A percentile compares a stretch with the other conserved stretches of the same genome.
phyloP scores from a whole-genome alignment of 1,140 invertebrate species.

The Danaus melanippus region DNA sequence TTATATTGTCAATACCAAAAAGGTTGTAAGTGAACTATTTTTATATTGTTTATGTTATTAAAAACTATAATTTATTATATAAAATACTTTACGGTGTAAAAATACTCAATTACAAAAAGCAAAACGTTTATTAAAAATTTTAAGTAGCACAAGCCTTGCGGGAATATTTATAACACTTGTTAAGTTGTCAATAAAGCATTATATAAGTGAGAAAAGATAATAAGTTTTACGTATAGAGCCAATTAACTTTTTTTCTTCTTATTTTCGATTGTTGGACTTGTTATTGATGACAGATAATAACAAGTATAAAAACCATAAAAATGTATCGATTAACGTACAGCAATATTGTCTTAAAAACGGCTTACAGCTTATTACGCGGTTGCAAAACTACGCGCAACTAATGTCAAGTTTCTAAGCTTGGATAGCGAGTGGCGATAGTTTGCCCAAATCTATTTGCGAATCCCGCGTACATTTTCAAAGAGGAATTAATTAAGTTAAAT shows the following conservation, averaged over 20 bases:
- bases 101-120: conserved; percentile 9
- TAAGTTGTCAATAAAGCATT: conserved; percentile 11
- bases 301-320: too few relatives aligned
- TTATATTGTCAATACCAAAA: too few relatives aligned
- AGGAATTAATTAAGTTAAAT: conserved; percentile 64
- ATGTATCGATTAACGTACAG: too few relatives aligned
- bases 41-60: too few relatives aligned
- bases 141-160: conserved; percentile 7
- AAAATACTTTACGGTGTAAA: conserved; percentile 4
- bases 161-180: conserved; percentile 7
- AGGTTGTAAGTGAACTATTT: too few relatives aligned
- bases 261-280: too few relatives aligned
- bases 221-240: conserved; percentile 9
- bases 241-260: conserved; percentile 5
- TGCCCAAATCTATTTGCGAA: conserved; percentile 23
- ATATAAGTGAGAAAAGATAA: conserved; percentile 11
- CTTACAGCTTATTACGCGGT: not conserved
- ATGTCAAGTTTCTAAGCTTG: conserved; percentile 9
- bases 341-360: too few relatives aligned
- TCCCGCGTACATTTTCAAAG: conserved; percentile 27
- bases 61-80: too few relatives aligned
- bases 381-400: conserved; percentile 11
- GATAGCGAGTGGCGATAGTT: conserved; percentile 20
- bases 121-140: conserved; percentile 6
- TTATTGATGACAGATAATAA: too few relatives aligned